Base-by-base conservation (phyloP, 1,140 invertebrate species). In the Monochamus saltuarius region DNA sequence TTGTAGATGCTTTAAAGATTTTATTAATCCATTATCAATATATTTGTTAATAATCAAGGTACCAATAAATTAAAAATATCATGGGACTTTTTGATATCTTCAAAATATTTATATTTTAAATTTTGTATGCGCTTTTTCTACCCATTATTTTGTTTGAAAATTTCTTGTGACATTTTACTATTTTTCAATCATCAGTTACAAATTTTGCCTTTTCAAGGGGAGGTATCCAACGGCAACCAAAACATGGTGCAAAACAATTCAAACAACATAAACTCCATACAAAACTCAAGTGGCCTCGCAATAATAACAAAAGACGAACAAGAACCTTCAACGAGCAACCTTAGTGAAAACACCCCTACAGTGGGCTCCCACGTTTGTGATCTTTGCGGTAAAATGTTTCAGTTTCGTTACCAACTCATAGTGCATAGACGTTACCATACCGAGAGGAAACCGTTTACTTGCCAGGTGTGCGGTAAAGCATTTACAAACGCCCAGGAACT, bases 361-460 rank as follows among this genome's bases (percentile, higher is more conserved):
- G 81, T 83, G 0, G 86, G 84, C 9, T 85, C 82, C 56, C 88
- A 91, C 74, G 82, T 88, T 1, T 93, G 91, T 73, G 89, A 91
- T 75, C 83, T 92, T 53, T 93, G 91, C 69, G 88, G 89, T 40
- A 91, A 91, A 77, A 87, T 89, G 75, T 93, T 92, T 76, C 89
- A 89, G 68, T 92, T 89, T 76, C 85, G 89, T 34, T 92, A 92
- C 78, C 90, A 92, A 69, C 81, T 93, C 50, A 92, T 92, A 68
- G 89, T 92, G 10, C 90, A 90, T 68, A 84, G 90, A 66, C 82
- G 89, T 66, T 92, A 92, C 72, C 90, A 93, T 66, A 89, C 86
- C n/a, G 89, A 91, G 75, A 83, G 87, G 60, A 92, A 92, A 75
- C 90, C 89, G 53, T 91, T 90, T 68, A 89, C 88, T 49, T 92